Evolutionary conservation across 1,140 invertebrate species (phyloP).

Genomic region (Leguminivora glycinivorella): DNA sequence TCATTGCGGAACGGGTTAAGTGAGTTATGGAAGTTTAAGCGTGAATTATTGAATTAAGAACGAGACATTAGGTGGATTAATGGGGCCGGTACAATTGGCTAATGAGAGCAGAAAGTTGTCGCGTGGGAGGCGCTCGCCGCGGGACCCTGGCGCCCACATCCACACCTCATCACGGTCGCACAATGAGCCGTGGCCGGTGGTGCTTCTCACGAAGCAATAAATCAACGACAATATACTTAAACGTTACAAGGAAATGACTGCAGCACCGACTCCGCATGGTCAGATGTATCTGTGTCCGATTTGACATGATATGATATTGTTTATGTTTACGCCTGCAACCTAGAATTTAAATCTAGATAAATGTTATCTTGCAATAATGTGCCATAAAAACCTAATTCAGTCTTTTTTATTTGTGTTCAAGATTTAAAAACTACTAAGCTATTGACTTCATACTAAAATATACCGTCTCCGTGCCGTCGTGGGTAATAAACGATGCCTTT

Average conservation of each 20-base stretch:
- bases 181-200: neutral
- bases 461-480: no score
- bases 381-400: no score
- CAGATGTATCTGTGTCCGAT: no score
- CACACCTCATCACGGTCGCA: conserved; percentile 1
- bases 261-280: neutral
- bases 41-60: conserved; percentile 26
- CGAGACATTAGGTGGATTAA: conserved; percentile 16
- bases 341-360: no score
- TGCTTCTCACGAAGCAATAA: neutral
- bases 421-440: neutral
- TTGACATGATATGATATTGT: no score
- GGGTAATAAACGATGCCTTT: neutral
- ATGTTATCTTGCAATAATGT: no score
- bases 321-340: no score
- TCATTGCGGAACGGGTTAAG: conserved; percentile 9
- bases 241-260: neutral
- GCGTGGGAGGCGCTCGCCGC: neutral
- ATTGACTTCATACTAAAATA: no score
- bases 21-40: conserved; percentile 14
- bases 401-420: no score
- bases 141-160: conserved; percentile 15
- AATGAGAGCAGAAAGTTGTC: conserved; percentile 25
- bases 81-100: conserved; percentile 25
- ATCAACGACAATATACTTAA: conserved; percentile 2